These are phyloP conservation scores for Reinhardtius hippoglossoides DNA, from an alignment of 2,113 vertebrate genomes.

Conservation along the genomic window DNA sequence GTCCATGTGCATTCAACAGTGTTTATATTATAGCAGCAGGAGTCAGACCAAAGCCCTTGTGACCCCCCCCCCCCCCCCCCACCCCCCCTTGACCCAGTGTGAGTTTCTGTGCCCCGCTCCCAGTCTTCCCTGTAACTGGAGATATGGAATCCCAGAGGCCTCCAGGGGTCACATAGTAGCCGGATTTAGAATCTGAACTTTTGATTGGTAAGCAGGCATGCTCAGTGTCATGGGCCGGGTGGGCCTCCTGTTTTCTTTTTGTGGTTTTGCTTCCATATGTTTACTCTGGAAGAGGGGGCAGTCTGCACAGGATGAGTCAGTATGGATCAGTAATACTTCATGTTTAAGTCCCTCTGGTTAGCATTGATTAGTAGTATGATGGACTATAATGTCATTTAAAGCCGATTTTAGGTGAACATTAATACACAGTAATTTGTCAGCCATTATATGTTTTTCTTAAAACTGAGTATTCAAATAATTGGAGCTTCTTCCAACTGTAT, in stretches of 20 bases:
- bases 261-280: background rate
- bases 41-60: slow-evolving; percentile 23
- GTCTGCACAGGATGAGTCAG: background rate
- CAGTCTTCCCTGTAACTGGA: slow-evolving; percentile 69
- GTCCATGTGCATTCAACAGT: slow-evolving; percentile 2
- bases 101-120: slow-evolving; percentile 46
- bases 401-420: background rate
- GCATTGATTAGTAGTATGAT: background rate
- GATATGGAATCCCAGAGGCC: slow-evolving; percentile 66
- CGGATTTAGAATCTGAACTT: slow-evolving; percentile 76
- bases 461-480: too few relatives aligned
- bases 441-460: background rate
- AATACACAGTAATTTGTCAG: background rate
- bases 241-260: background rate
- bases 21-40: background rate
- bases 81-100: slow-evolving; percentile 8
- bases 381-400: background rate
- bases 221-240: background rate
- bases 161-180: slow-evolving; percentile 65
- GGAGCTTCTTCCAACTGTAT: too few relatives aligned
- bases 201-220: slow-evolving; percentile 73
- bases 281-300: background rate
- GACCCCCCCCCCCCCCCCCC: background rate
- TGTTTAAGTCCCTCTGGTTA: background rate
- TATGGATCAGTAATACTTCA: background rate